Conservation (phyloP, 2,797 vertebrate species). For the Lerista edwardsae region DNA sequence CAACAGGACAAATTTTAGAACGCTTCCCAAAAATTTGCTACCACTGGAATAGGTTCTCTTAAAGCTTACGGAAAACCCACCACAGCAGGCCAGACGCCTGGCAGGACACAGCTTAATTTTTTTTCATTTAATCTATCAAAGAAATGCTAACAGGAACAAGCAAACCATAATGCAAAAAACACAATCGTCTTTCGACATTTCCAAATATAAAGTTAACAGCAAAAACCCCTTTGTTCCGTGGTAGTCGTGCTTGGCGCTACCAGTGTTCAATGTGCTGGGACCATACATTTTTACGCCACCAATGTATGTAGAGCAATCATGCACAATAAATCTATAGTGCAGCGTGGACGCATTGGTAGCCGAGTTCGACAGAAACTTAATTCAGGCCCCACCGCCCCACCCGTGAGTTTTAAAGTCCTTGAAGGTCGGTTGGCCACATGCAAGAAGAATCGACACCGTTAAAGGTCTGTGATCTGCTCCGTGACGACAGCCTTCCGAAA, state of each 20-base stretch:
- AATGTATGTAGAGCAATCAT: not conserved
- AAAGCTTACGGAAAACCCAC: not conserved
- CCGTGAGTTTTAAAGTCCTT: not conserved
- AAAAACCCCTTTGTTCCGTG: not conserved
- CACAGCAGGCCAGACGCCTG: not conserved
- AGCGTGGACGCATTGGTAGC: not conserved
- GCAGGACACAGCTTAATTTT: not conserved
- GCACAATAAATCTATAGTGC: not conserved
- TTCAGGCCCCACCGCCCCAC: not conserved
- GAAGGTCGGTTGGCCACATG: not conserved
- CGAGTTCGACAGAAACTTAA: not conserved
- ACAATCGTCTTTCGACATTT: not conserved
- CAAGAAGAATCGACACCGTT: not conserved
- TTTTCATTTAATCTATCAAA: not conserved
- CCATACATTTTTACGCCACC: too few relatives aligned
- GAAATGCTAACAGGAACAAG: not conserved
- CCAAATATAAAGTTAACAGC: not conserved
- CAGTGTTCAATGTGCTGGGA: not conserved
- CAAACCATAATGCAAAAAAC: not conserved
- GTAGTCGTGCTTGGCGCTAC: not conserved
- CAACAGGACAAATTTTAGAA: not conserved
- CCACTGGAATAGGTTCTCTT: not conserved
- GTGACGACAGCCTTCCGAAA: constrained; percentile 1
- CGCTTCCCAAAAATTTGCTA: not conserved
- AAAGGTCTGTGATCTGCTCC: not conserved